Evolutionary conservation across 2,113 vertebrate genomes (phyloP).

Genomic region (Eptesicus fuscus): DNA sequence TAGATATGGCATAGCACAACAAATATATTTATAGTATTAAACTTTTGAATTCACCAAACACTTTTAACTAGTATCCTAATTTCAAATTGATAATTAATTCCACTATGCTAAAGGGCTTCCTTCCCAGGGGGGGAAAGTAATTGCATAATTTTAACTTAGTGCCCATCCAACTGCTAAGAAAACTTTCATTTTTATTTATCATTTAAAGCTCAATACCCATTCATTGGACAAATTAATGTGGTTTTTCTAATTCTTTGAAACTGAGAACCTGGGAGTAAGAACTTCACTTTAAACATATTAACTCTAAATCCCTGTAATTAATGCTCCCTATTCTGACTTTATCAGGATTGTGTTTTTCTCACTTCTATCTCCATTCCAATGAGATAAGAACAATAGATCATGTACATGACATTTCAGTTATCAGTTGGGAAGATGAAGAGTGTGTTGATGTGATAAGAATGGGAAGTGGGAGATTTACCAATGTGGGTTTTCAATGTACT

Average conservation of each 20-base stretch:
- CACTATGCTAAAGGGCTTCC: slow-evolving; percentile 13
- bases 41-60: neutral
- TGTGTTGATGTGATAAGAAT: neutral
- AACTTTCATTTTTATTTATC: neutral
- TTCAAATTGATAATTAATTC: slow-evolving; percentile 49
- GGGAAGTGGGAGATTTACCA: neutral
- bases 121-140: slow-evolving; percentile 23
- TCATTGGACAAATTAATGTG: neutral
- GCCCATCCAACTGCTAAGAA: neutral
- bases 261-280: neutral
- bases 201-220: neutral
- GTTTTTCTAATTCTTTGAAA: neutral
- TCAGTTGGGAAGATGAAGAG: neutral
- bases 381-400: neutral
- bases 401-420: neutral
- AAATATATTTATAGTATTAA: neutral
- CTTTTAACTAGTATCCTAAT: slow-evolving; percentile 7
- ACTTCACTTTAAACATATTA: neutral
- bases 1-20: neutral
- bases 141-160: neutral
- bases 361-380: neutral
- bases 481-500: neutral
- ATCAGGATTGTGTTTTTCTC: neutral
- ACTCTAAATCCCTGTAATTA: neutral
- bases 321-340: neutral